Evolutionary conservation across 2,888 invertebrate species (phyloP).

Genomic region (Syrista parreyssii): DNA sequence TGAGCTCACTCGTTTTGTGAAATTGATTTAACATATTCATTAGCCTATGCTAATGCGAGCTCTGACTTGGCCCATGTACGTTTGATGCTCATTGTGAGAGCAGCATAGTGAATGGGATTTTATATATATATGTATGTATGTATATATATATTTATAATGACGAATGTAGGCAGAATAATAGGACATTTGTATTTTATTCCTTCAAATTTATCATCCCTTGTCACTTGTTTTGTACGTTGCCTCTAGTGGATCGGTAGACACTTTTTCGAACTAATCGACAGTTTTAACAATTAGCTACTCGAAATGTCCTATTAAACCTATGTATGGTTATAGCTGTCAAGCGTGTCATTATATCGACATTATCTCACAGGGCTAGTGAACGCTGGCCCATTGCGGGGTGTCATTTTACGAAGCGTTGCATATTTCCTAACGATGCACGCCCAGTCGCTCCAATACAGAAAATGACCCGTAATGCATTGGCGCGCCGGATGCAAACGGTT

Average conservation of each 20-base stretch:
- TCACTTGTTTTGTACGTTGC: background rate
- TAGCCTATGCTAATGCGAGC: conserved; percentile 59
- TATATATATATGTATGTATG: too few relatives aligned
- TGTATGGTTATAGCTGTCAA: conserved; percentile 9
- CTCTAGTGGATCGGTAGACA: background rate
- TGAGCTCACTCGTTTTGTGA: conserved; percentile 54
- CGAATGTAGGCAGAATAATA: background rate
- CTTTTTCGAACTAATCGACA: background rate
- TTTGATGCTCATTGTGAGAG: background rate
- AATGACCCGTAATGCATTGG: conserved; percentile 2
- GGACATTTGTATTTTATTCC: background rate
- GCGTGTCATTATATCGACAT: conserved; percentile 46
- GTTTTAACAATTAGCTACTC: background rate
- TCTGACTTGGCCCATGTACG: background rate
- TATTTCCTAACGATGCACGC: conserved; percentile 7
- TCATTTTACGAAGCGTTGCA: background rate
- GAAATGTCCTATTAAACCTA: background rate
- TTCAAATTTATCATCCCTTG: background rate
- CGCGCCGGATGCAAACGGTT: conserved; percentile 49
- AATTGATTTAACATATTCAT: conserved; percentile 66
- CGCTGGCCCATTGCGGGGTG: background rate
- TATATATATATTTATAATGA: too few relatives aligned
- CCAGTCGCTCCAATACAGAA: conserved; percentile 3
- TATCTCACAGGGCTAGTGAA: conserved; percentile 17
- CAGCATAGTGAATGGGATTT: background rate